phyloP scores from a whole-genome alignment of 2,797 vertebrate species.

The Gephyroberyx darwinii region DNA sequence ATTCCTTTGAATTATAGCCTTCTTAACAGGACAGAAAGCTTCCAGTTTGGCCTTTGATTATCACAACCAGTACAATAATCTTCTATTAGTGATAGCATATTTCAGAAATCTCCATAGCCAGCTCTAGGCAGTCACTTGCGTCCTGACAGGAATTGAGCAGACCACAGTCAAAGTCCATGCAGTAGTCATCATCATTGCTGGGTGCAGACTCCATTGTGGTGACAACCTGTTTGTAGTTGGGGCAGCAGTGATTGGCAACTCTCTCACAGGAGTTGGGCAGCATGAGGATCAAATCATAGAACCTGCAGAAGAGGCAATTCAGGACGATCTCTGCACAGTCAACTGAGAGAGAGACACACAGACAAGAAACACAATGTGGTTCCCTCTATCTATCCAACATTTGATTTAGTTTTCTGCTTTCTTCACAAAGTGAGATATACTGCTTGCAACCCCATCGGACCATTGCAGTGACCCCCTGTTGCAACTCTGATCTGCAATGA shows the following conservation, averaged over 20 bases:
- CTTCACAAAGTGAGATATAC: constrained; percentile 4
- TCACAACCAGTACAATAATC: neutral
- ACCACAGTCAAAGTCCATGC: constrained; percentile 87
- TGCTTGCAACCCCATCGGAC: constrained; percentile 18
- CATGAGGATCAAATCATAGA: constrained; percentile 91
- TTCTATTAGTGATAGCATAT: constrained; percentile 87
- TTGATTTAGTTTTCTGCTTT: neutral
- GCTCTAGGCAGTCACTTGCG: constrained; percentile 90
- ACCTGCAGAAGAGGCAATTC: constrained; percentile 94
- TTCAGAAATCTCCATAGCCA: constrained; percentile 96
- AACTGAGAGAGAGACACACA: constrained; percentile 78
- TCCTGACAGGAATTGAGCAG: constrained; percentile 88
- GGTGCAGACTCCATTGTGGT: constrained; percentile 70
- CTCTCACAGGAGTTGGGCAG: constrained; percentile 86
- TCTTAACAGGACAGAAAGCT: neutral
- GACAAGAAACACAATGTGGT: constrained; percentile 12
- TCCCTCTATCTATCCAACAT: constrained; percentile 2
- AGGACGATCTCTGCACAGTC: constrained; percentile 92
- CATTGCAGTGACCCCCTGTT: constrained; percentile 35
- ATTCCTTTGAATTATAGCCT: neutral
- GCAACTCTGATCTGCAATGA: constrained; percentile 34
- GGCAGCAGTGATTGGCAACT: constrained; percentile 83
- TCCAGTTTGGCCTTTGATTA: constrained; percentile 10
- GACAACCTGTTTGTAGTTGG: constrained; percentile 84
- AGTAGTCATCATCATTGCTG: constrained; percentile 81